A percentile compares a stretch with the other conserved stretches of the same genome.
Evolutionary conservation across 2,888 invertebrate genomes (phyloP).

Genomic region (Tortricodes alternella): DNA sequence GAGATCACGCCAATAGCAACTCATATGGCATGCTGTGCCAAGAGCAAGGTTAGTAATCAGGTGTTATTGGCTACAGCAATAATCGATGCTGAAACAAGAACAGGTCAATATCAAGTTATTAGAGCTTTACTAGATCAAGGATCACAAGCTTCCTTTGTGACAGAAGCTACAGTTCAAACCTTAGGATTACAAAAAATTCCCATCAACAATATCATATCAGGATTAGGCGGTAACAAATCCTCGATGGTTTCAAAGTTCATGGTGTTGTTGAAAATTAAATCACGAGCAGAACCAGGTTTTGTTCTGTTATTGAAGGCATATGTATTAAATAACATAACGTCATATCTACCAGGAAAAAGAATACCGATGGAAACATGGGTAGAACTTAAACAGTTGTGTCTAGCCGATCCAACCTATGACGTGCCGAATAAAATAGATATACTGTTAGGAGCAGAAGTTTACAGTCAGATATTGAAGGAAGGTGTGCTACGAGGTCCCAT

Average conservation of each 20-base stretch:
- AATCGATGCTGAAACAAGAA: not conserved
- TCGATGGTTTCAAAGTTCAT: too few relatives aligned
- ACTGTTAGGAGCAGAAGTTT: constrained; percentile 26
- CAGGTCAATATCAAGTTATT: constrained; percentile 8
- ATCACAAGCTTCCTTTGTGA: constrained; percentile 41
- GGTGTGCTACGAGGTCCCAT: constrained; percentile 28
- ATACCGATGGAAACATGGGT: not conserved
- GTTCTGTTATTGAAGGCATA: not conserved
- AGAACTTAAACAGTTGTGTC: not conserved
- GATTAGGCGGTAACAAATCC: too few relatives aligned
- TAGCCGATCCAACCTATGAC: constrained; percentile 8
- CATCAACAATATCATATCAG: too few relatives aligned
- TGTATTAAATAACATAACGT: not conserved
- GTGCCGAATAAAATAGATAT: constrained; percentile 31
- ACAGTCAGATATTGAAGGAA: constrained; percentile 25
- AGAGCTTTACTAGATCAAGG: constrained; percentile 40
- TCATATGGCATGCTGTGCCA: not conserved
- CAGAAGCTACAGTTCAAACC: constrained; percentile 36
- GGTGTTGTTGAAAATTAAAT: too few relatives aligned
- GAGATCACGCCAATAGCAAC: not conserved
- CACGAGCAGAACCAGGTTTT: too few relatives aligned
- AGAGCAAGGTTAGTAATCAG: not conserved
- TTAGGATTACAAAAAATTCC: constrained; percentile 33
- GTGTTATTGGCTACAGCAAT: not conserved
- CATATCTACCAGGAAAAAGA: not conserved